Evolutionary conservation across 2,888 invertebrate genomes (phyloP), one percentile per base, ranked within the genome.

Genomic region (Eustalomyia histrio): DNA sequence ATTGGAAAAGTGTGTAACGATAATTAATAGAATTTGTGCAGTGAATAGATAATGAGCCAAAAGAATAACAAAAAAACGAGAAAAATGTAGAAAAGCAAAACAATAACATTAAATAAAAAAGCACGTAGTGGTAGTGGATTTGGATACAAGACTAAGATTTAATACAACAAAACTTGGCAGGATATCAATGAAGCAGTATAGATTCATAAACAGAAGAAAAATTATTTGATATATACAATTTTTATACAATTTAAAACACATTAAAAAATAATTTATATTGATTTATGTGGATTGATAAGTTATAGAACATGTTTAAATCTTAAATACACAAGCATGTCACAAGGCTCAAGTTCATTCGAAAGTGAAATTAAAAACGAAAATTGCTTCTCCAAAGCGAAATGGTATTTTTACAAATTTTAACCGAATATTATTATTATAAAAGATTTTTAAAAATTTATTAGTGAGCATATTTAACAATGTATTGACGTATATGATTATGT

Each of bases 1-100:
- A 83, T 83, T 67, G 72, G 81, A 83, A 87, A 47, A 86, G 86
- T 86, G 87, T 89, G 88, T 90, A 90, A 89, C 87, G 87, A 88
- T 90, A 90, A 89, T 90, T 90, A 90, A 90, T 89, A 90, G 89
- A 88, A 88, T 86, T 88, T 88, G 89, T 86, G 85, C 83, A 81
- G 83, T 84, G 90, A 88, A 90, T 89, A 85, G 87, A 83, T 86
- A 89, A 89, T 89, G 88, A 89, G 88, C 72, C 21, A 53, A 68
- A 50, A 55, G 4, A 7, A 9, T n/a, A n/a, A n/a, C 6, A 75
- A 29, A 67, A 60, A 24, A 33, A 60, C 12, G 33, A 1, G 3
- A 24, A 29, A 57, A 17, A 29, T 24, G 7, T 10, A 55, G 18
- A 21, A 55, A 53, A 35, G 9, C 6, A 16, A n/a, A 52, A 67